phyloP scores from a whole-genome alignment of 2,113 vertebrate genomes.

The Sminthopsis crassicaudata region DNA sequence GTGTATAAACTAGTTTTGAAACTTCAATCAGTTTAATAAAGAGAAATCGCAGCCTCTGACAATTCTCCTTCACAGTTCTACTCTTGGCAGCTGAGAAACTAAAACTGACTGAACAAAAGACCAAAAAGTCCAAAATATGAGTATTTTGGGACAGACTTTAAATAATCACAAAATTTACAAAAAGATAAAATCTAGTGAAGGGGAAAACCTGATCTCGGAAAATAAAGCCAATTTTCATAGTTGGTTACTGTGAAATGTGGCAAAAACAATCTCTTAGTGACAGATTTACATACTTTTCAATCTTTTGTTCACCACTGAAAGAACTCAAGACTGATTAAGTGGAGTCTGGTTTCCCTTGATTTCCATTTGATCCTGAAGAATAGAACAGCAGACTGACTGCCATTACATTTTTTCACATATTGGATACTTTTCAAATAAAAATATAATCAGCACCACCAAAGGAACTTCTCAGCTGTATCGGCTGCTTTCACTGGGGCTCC shows the following conservation, averaged over 20 bases:
- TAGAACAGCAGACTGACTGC: constrained; percentile 56
- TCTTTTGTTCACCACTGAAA: neutral
- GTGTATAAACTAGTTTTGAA: constrained; percentile 40
- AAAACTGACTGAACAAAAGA: constrained; percentile 54
- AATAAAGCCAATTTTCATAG: constrained; percentile 61
- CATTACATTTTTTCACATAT: constrained; percentile 59
- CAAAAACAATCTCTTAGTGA: constrained; percentile 68
- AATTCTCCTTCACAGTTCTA: constrained; percentile 77
- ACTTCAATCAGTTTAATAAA: neutral
- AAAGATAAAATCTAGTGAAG: constrained; percentile 65
- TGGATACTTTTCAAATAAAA: constrained; percentile 73
- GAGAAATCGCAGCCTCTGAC: constrained; percentile 54
- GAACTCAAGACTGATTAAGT: constrained; percentile 10
- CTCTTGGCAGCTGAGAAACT: constrained; percentile 65
- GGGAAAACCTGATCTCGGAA: constrained; percentile 77
- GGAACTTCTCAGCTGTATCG: constrained; percentile 88
- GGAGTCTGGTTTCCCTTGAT: constrained; percentile 42
- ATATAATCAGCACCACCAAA: constrained; percentile 24
- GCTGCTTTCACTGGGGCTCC: constrained; percentile 94
- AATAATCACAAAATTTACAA: constrained; percentile 66
- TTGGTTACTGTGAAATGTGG: constrained; percentile 74
- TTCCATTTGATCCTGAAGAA: constrained; percentile 60
- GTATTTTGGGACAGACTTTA: constrained; percentile 61
- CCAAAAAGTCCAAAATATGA: constrained; percentile 63
- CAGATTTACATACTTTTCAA: constrained; percentile 62